A percentile compares a stretch with the other conserved stretches of the same genome.
Conservation (phyloP, 2,113 vertebrate species). For the Erythrolamprus reginae region DNA sequence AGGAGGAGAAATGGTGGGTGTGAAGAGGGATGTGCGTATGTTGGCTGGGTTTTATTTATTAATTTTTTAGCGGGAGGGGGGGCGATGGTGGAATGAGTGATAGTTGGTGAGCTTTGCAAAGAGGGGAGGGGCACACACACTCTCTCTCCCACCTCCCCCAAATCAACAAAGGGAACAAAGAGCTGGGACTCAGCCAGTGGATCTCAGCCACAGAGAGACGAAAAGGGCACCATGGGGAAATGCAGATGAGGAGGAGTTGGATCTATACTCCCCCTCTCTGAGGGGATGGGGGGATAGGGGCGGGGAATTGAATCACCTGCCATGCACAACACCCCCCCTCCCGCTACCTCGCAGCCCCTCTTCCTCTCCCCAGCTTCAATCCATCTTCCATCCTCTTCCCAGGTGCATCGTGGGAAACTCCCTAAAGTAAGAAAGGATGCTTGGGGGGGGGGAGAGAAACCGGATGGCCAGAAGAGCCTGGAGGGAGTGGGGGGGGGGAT, state of each 20-base stretch:
- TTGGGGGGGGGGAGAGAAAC: no score
- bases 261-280: neutral
- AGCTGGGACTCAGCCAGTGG: neutral
- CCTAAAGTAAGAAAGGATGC: neutral
- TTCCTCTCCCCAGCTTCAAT: neutral
- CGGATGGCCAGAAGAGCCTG: no score
- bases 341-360: no score
- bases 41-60: neutral
- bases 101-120: neutral
- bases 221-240: neutral
- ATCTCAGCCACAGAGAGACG: neutral
- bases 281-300: neutral
- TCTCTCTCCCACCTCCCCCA: conserved; percentile 15
- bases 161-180: conserved; percentile 60
- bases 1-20: neutral
- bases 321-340: no score
- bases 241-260: neutral
- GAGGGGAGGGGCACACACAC: neutral
- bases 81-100: neutral
- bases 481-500: neutral
- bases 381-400: neutral
- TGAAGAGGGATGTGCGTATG: neutral
- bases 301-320: neutral
- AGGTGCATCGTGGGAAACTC: conserved; percentile 22
- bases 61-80: neutral